Conservation (phyloP, 1,140 invertebrate species). For the Penaeus japonicus region DNA sequence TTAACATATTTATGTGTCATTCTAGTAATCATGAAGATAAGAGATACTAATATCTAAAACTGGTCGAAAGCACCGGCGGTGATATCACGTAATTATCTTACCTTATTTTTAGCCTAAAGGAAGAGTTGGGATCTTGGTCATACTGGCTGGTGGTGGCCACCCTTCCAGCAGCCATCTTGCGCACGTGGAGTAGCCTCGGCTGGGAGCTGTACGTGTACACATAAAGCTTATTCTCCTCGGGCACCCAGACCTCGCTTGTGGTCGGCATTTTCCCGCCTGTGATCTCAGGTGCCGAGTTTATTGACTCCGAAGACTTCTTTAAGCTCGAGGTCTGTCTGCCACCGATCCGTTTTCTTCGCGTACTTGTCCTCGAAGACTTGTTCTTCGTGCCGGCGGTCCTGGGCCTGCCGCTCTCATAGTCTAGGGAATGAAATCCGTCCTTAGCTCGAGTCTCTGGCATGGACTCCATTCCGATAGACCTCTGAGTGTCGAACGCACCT, state of each 20-base stretch:
- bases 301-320: background rate
- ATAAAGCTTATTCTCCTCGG: constrained; percentile 53
- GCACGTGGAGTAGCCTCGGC: constrained; percentile 49
- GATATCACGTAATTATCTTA: background rate
- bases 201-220: constrained; percentile 55
- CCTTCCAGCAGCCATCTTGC: constrained; percentile 33
- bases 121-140: constrained; percentile 49
- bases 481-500: constrained; percentile 1
- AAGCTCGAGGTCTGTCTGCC: too few relatives aligned
- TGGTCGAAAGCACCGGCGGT: background rate
- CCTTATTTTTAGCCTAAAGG: constrained; percentile 49
- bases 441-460: constrained; percentile 4
- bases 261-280: background rate
- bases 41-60: background rate
- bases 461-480: constrained; percentile 32
- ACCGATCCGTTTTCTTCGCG: background rate
- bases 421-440: too few relatives aligned
- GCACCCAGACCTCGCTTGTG: constrained; percentile 52
- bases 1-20: too few relatives aligned
- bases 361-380: background rate
- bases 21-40: too few relatives aligned
- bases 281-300: too few relatives aligned
- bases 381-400: constrained; percentile 28
- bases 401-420: constrained; percentile 11
- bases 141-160: constrained; percentile 33